These are phyloP conservation scores for Drosophila gaucha DNA, from an alignment of 2,888 invertebrate species.

Conservation along the genomic window DNA sequence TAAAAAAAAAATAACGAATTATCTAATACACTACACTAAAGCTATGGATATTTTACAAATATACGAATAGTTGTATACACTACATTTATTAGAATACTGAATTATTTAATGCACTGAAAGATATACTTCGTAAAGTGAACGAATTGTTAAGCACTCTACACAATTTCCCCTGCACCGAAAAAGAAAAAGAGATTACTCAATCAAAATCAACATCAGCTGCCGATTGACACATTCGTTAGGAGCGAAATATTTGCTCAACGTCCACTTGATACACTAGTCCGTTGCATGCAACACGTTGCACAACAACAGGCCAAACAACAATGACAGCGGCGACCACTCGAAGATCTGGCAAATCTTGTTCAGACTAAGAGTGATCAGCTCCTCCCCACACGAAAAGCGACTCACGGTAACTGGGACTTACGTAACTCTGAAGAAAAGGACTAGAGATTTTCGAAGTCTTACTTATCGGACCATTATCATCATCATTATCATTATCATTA, in stretches of 20 bases:
- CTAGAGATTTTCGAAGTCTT: too few relatives aligned
- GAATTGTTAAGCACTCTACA: too few relatives aligned
- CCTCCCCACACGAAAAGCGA: too few relatives aligned
- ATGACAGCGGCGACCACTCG: background rate
- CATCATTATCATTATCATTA: too few relatives aligned
- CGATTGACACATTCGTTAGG: background rate
- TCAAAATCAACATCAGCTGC: background rate
- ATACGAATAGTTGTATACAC: background rate
- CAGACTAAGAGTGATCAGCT: too few relatives aligned
- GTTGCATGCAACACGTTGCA: slow-evolving; percentile 2
- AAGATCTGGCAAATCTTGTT: background rate
- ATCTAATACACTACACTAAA: background rate
- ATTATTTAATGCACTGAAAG: too few relatives aligned
- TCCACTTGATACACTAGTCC: background rate
- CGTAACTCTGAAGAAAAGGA: too few relatives aligned
- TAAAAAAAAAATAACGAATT: background rate
- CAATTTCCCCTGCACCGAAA: too few relatives aligned
- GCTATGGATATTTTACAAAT: background rate
- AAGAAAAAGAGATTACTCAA: background rate
- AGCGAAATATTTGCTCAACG: background rate
- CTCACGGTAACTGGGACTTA: too few relatives aligned
- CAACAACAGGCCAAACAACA: background rate
- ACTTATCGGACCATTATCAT: too few relatives aligned
- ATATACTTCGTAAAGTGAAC: too few relatives aligned
- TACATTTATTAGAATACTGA: too few relatives aligned